Evolutionary conservation across 2,797 vertebrate species (phyloP).

Genomic region (Oreortyx pictus): DNA sequence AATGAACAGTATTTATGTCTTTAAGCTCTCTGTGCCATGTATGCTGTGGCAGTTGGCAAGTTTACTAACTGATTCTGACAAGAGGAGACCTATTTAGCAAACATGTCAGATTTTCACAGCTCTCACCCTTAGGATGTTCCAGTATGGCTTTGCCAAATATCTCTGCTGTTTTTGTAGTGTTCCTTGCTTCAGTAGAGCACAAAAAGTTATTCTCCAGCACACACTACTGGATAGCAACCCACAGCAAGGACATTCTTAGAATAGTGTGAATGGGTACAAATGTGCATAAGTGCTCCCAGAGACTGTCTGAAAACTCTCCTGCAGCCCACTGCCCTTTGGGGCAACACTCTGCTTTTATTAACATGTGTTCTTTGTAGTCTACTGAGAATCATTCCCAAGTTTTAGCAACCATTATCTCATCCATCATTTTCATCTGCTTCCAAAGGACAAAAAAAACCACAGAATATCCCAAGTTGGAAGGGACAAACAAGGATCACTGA

Average conservation of each 20-base stretch:
- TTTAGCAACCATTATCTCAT: not conserved
- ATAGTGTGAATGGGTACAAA: rapidly evolving
- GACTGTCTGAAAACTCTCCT: not conserved
- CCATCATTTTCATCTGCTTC: not conserved
- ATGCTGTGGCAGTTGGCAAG: not conserved
- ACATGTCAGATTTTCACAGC: not conserved
- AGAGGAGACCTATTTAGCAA: constrained; percentile 27
- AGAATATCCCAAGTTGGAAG: not conserved
- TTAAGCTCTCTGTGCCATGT: not conserved
- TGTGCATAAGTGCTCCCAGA: not conserved
- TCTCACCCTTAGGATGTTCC: not conserved
- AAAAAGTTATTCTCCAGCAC: not conserved
- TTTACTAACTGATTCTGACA: not conserved
- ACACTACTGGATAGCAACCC: not conserved
- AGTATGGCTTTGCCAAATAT: constrained; percentile 18
- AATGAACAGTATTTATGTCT: not conserved
- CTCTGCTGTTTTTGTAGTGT: not conserved
- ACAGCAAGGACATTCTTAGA: not conserved
- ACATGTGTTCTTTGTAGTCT: not conserved
- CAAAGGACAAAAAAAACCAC: not conserved
- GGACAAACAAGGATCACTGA: not conserved
- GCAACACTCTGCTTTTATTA: not conserved
- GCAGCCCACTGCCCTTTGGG: not conserved
- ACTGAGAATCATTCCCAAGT: not conserved
- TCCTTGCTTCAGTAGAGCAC: constrained; percentile 32